Conservation (phyloP, 2,113 vertebrate species). For the Sphyrna mokarran region DNA sequence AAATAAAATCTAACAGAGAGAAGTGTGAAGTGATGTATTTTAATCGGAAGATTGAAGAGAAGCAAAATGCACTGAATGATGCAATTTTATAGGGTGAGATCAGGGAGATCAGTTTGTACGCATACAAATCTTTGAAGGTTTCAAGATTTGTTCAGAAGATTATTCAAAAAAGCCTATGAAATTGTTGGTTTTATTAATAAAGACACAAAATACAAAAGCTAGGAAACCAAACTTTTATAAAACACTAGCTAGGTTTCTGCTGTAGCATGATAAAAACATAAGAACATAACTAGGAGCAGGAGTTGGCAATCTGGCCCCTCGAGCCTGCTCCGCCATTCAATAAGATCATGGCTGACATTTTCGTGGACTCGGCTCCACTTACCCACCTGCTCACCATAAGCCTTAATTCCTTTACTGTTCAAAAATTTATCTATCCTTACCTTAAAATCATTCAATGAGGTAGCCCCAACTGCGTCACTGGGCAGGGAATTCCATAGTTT, state of each 20-base stretch:
- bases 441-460: too few relatives aligned
- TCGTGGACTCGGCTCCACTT: too few relatives aligned
- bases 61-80: neutral
- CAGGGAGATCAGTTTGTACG: neutral
- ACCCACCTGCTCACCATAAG: too few relatives aligned
- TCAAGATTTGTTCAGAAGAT: neutral
- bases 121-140: neutral
- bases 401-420: too few relatives aligned
- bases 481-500: too few relatives aligned
- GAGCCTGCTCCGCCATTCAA: too few relatives aligned
- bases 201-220: neutral
- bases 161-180: neutral
- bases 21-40: neutral
- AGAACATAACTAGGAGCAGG: too few relatives aligned
- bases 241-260: neutral
- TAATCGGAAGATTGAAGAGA: neutral
- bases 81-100: neutral
- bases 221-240: neutral
- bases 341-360: too few relatives aligned
- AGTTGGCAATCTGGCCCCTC: too few relatives aligned
- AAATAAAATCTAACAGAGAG: neutral
- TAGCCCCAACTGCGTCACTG: too few relatives aligned
- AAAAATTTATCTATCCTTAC: too few relatives aligned
- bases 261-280: neutral
- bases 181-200: neutral